Conservation (phyloP, 92 coral and sea anemone genomes). For the Phenganax subtilis region DNA sequence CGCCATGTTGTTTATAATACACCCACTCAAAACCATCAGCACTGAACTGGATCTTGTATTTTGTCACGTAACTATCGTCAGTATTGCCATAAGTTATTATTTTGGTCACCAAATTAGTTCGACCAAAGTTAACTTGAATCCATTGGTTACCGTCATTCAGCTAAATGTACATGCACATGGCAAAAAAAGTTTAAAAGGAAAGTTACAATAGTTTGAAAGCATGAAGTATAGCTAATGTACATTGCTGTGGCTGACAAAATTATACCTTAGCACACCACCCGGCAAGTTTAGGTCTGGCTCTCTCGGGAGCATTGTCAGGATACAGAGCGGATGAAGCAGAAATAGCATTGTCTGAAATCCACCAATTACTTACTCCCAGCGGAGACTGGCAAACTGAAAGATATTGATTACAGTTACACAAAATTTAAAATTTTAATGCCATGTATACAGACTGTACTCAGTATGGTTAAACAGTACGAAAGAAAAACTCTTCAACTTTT, state of each 20-base stretch:
- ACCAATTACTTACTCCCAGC: neutral
- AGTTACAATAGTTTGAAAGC: no score
- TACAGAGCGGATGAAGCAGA: conserved; percentile 1
- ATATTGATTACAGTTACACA: neutral
- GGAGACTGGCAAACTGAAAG: conserved; percentile 23
- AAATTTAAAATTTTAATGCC: neutral
- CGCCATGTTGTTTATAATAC: conserved; percentile 59
- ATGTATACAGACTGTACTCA: no score
- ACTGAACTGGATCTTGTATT: conserved; percentile 54
- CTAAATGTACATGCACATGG: neutral
- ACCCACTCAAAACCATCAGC: conserved; percentile 46
- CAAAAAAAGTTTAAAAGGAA: no score
- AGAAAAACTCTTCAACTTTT: no score
- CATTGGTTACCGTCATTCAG: conserved; percentile 42
- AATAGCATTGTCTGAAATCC: neutral
- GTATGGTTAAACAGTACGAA: no score
- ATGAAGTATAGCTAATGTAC: no score
- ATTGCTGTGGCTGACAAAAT: neutral
- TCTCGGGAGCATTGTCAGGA: conserved; percentile 12
- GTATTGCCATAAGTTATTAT: conserved; percentile 60
- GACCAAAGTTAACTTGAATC: conserved; percentile 56
- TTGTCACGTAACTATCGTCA: conserved; percentile 51
- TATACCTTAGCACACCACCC: conserved; percentile 34
- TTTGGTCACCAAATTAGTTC: conserved; percentile 52
- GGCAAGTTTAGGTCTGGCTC: neutral